Base-by-base conservation (phyloP, 2,888 invertebrate genomes). In the Lithophane socia region DNA sequence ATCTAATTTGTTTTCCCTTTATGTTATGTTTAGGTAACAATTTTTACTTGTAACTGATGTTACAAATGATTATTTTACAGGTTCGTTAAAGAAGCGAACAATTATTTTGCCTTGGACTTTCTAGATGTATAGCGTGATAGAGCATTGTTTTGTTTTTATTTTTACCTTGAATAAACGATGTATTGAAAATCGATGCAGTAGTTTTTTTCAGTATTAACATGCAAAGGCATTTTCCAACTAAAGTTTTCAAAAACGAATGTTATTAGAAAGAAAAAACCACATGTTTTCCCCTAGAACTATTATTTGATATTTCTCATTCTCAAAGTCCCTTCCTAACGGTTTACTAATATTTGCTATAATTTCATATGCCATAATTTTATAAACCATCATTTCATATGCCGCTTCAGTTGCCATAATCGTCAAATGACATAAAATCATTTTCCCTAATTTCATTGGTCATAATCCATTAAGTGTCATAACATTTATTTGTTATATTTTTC, bases 91-190 rank as follows among this genome's bases (percentile, higher is more conserved):
- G 37, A n/a, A 66, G 4, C 16, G 7, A 58, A 18, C 21, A 61
- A 56, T 52, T 77, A 24, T 58, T 37, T 66, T 64, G 24, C 44
- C n/a, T 63, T 44, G 56, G 37, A 78, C 37, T 67, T 58, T 67
- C 16, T 52, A 61, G 47, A 37, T 69, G 44, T 49, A 24, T 73
- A 68, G 67, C 80, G 84, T 81, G 84, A 58, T 61, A 64, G 12
- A 29, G 44, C 65, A 80, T 61, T 66, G 42, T 69, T 69, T 63
- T 79, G 24, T 71, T 79, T 16, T 65, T 72, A 64, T 79, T 79
- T 54, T 60, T 60, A 69, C 84, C 84, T 84, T 84, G 73, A 80
- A 73, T 80, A 80, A 69, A 72, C 54, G 56, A 73, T 80, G 29
- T 65, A 73, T 80, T 65, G 56, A 79, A 44, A 84, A 67, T 68